Evolutionary conservation across 2,113 vertebrate genomes (phyloP).

Genomic region (Pedetes capensis): DNA sequence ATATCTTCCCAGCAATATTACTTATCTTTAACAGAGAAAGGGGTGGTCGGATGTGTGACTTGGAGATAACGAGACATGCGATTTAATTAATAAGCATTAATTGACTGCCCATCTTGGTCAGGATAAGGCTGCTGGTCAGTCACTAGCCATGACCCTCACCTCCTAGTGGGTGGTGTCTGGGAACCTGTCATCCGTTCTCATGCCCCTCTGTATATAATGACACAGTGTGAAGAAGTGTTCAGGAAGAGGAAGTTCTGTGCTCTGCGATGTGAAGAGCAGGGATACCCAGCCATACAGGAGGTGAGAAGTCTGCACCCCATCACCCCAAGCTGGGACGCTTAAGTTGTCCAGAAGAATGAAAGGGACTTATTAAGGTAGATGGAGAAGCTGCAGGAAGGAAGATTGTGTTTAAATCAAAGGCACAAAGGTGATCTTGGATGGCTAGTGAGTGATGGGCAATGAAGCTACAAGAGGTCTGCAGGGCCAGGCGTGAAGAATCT

Average conservation of each 20-base stretch:
- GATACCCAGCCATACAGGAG: fast-evolving
- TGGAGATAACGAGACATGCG: neutral
- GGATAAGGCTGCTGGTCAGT: neutral
- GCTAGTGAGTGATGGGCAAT: neutral
- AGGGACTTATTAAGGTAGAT: neutral
- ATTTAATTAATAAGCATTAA: neutral
- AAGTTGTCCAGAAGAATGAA: neutral
- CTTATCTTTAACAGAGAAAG: neutral
- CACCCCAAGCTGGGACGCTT: neutral
- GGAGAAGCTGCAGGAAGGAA: neutral
- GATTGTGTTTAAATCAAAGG: neutral
- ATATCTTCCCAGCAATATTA: neutral
- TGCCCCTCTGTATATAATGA: no score
- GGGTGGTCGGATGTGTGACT: neutral
- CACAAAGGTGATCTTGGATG: neutral
- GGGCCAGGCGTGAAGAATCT: neutral
- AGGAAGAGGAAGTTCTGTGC: neutral
- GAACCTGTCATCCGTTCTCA: neutral
- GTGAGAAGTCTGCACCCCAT: neutral
- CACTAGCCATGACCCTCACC: neutral
- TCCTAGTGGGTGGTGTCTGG: neutral
- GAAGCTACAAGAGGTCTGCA: neutral
- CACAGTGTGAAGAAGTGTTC: fast-evolving
- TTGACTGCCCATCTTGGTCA: fast-evolving
- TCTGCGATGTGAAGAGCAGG: neutral